Evolutionary conservation across 2,113 vertebrate species (phyloP), one percentile per base, ranked within the genome.

Genomic region (Myxocyprinus asiaticus): DNA sequence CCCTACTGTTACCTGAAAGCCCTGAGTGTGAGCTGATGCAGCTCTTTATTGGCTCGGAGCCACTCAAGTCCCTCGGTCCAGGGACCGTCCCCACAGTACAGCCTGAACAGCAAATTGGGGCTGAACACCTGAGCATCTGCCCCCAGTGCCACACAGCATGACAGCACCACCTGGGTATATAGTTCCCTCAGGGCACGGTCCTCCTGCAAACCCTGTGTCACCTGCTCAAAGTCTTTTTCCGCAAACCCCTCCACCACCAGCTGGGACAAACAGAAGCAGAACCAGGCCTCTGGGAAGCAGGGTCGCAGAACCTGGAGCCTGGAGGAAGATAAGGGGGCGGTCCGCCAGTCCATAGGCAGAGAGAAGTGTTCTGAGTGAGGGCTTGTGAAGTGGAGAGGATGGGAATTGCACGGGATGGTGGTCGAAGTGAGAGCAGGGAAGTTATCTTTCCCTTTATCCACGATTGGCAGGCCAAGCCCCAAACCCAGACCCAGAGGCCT

Each of bases 251-350:
- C 94, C 70, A 94, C 90, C 76, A 96, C 91, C 72, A 97, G 88
- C 4, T 91, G 95, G 17, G 91, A 92, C 86, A 99, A 84, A 65
- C 93, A 87, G 75, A 98, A 99, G 4, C 86, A 88, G 89, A 97
- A 99, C 98, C 98, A 99, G 33, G 97, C 96, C 80, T 96, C 93
- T 6, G 98, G 96, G 88, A 99, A 98, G 75, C 92, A 87, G 67
- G 93, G 89, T 75, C 88, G 93, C 88, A 97, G 93, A 85, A 95
- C 94, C 69, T 84, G 90, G 73, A 96, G 78, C 83, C 92, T 95
- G 63, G 94, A 92, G 15, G 86, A 45, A 0, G 93, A 87, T 59
- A 96, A 85, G 0, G 95, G 95, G 0, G 91, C 89, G 33, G 94
- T 94, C 76, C 90, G 91, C 98, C 98, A 99, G 17, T 94, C 94